Evolutionary conservation across 2,888 invertebrate species (phyloP), one percentile per base, ranked within the genome.

Genomic region (Abscondita cerata): DNA sequence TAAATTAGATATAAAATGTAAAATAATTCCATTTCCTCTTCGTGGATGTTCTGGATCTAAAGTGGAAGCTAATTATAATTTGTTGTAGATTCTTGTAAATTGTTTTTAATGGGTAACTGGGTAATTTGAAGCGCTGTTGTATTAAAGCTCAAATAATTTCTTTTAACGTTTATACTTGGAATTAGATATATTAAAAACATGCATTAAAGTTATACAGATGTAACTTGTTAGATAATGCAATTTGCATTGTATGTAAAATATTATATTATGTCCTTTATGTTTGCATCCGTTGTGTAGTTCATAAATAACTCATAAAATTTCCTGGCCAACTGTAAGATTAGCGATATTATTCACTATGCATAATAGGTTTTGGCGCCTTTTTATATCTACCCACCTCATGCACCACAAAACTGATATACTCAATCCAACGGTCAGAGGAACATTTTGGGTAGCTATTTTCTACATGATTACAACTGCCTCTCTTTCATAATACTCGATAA

Each of bases 321-420:
- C 44, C 44, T 44, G 18, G 44, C 18, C 19, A 18, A 18, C 40
- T 40, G 40, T 15, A 44, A 11, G 44, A 44, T 44, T 44, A 44
- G 44, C 44, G 16, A 44, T 44, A 44, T 44, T 44, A 44, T 44
- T 44, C 44, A 44, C 18, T 19, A 44, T 44, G 44, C 44, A 44
- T 44, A 44, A 44, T 44, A 18, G 18, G 16, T 44, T 44, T 44
- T 44, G 44, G 44, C 44, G 44, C 44, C 44, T 44, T 44, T 44
- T 44, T 44, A 44, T 44, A 44, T 44, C 44, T 44, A 44, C 44
- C 44, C 44, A 44, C 44, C 44, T 44, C 44, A 44, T 44, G 44
- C 18, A 44, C 44, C 44, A 44, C 44, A 44, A 44, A 44, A 19
- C 44, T 44, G 44, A 44, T 44, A 44, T 44, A 44, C 44, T 44